These are phyloP conservation scores for Capromys pilorides DNA, from an alignment of 2,797 vertebrate genomes.

Conservation along the genomic window DNA sequence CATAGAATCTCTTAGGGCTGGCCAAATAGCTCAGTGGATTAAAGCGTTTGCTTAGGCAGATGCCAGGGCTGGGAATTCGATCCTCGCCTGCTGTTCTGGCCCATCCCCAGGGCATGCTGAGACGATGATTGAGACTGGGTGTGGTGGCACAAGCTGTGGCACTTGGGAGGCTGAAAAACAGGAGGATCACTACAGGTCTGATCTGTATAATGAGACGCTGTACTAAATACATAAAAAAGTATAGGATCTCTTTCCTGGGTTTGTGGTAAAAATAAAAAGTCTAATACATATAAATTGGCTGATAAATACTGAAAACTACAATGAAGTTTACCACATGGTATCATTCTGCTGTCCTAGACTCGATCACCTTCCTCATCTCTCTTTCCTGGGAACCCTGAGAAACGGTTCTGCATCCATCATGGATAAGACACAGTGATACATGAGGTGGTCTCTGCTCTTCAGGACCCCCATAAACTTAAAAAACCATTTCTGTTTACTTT, in stretches of 20 bases:
- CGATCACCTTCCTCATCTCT: not conserved
- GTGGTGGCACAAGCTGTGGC: too few species aligned
- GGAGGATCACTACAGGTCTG: too few species aligned
- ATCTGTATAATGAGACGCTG: too few species aligned
- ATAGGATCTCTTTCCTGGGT: not conserved
- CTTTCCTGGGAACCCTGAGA: conserved; percentile 1
- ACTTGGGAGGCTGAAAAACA: too few species aligned
- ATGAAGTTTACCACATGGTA: not conserved
- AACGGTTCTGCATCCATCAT: not conserved
- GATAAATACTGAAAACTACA: not conserved
- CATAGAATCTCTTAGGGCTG: not conserved
- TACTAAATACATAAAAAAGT: too few species aligned
- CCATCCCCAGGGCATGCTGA: too few species aligned
- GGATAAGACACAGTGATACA: not conserved
- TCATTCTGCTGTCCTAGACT: not conserved
- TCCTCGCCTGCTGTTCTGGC: too few species aligned
- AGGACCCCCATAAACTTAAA: not conserved
- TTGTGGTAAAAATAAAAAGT: not conserved
- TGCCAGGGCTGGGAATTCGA: too few species aligned
- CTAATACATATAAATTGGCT: not conserved
- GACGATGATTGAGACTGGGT: too few species aligned
- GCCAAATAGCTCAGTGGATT: too few species aligned
- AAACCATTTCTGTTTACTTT: conserved; percentile 9
- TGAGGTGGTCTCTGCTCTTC: not conserved
- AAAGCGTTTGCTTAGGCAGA: too few species aligned